These are phyloP conservation scores for Emydocephalus ijimae DNA, from an alignment of 2,113 vertebrate genomes.

Conservation along the genomic window DNA sequence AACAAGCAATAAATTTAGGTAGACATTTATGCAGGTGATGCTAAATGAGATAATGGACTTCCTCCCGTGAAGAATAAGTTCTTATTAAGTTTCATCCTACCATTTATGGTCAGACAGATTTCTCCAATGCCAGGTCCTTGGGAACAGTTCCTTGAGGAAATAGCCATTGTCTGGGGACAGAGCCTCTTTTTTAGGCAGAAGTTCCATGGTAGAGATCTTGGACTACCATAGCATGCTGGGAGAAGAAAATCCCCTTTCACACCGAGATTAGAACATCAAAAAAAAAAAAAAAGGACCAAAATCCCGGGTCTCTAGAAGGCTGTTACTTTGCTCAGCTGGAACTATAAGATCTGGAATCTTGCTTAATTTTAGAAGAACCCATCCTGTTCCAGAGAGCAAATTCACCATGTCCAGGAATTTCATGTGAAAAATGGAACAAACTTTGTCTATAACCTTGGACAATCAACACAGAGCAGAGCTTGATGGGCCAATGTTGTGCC, in stretches of 20 bases:
- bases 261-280: background rate
- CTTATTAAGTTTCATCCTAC: background rate
- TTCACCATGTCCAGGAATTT: background rate
- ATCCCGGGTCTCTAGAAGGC: background rate
- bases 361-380: background rate
- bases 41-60: background rate
- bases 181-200: background rate
- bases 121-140: background rate
- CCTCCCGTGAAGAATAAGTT: background rate
- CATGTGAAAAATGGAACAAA: background rate
- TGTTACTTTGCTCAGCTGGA: background rate
- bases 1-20: background rate
- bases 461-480: background rate
- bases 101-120: background rate
- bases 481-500: background rate
- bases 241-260: background rate
- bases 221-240: background rate
- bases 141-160: background rate
- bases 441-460: background rate
- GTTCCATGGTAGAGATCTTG: background rate
- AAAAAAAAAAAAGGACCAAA: background rate
- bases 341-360: background rate
- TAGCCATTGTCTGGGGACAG: background rate
- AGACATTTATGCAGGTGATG: background rate
- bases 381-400: background rate